Evolutionary conservation across 2,888 invertebrate species (phyloP).

Genomic region (Crocallis elinguaria): DNA sequence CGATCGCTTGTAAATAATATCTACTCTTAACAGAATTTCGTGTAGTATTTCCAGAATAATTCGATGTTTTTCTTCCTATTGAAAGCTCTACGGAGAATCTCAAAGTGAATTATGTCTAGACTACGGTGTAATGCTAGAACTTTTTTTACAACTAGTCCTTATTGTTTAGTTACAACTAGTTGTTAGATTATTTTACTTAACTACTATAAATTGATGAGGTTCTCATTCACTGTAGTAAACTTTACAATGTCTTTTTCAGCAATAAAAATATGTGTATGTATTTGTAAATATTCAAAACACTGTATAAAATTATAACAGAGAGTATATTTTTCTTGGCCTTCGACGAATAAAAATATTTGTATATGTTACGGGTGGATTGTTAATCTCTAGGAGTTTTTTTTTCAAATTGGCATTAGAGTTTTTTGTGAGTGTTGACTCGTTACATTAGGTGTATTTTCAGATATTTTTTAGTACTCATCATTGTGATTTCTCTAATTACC

Average conservation of each 20-base stretch:
- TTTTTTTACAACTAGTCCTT: conserved; percentile 82
- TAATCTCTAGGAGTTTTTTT: conserved; percentile 25
- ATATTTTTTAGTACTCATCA: conserved; percentile 35
- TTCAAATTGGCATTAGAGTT: conserved; percentile 19
- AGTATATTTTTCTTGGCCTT: conserved; percentile 81
- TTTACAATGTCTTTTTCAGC: conserved; percentile 77
- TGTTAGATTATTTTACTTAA: conserved; percentile 66
- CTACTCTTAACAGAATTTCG: conserved; percentile 37
- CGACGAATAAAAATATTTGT: conserved; percentile 64
- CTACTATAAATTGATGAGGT: conserved; percentile 62
- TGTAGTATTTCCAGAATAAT: conserved; percentile 28
- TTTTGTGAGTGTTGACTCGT: conserved; percentile 11
- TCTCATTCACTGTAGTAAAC: conserved; percentile 66
- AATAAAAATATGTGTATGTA: conserved; percentile 76
- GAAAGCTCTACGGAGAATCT: conserved; percentile 38
- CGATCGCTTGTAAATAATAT: conserved; percentile 74
- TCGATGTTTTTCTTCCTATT: conserved; percentile 28
- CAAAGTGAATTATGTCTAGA: conserved; percentile 53
- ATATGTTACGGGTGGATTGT: conserved; percentile 56
- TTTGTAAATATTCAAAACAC: conserved; percentile 77
- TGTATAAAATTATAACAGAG: conserved; percentile 74
- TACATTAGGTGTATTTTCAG: conserved; percentile 29
- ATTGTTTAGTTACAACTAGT: conserved; percentile 73
- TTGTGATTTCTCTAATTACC: conserved; percentile 34
- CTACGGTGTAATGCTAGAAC: conserved; percentile 65